Base-by-base conservation (phyloP, 2,888 invertebrate genomes). In the Abrostola triplasia region DNA sequence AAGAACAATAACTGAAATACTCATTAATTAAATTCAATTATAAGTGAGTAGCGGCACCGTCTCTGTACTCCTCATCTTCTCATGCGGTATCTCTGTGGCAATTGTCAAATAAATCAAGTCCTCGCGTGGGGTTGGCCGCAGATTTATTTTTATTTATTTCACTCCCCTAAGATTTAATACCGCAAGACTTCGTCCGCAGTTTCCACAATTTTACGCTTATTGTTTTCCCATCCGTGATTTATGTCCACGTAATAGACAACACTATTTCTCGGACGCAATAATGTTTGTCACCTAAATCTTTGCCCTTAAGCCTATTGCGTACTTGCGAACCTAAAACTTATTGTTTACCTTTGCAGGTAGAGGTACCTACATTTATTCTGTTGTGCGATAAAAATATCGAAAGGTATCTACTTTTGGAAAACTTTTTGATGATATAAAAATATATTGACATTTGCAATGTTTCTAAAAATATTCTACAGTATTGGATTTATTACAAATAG, bases 141-240 rank as follows among this genome's bases (percentile, higher is more conserved):
- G 92, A 93, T 94, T 94, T 94, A 94, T 94, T 94, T 94, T 94
- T 94, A 94, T 94, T 93, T 94, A 94, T 93, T 89, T 93, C 92
- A 89, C 92, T 90, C 92, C 94, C 93, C 93, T 84, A 93, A 94
- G 93, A 94, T 93, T 93, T 94, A 94, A 92, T 91, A 88, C 90
- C 90, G 80, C 77, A 88, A 93, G 90, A 92, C 90, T 91, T 90
- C 92, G 89, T 81, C 87, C 90, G 80, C 92, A 92, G 93, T 94
- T 94, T 94, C 94, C 94, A 94, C 94, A 94, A 94, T 94, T 94
- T 94, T 94, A 94, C 94, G 94, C 94, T 93, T 94, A 94, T 94
- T 94, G 94, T 94, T 94, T 94, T 94, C 94, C 94, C 94, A 94
- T 94, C 94, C 92, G 87, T 93, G 94, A 94, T 94, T 94, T 94